phyloP scores from a whole-genome alignment of 2,888 invertebrate species.

The Xestoiulus laeticollis region DNA sequence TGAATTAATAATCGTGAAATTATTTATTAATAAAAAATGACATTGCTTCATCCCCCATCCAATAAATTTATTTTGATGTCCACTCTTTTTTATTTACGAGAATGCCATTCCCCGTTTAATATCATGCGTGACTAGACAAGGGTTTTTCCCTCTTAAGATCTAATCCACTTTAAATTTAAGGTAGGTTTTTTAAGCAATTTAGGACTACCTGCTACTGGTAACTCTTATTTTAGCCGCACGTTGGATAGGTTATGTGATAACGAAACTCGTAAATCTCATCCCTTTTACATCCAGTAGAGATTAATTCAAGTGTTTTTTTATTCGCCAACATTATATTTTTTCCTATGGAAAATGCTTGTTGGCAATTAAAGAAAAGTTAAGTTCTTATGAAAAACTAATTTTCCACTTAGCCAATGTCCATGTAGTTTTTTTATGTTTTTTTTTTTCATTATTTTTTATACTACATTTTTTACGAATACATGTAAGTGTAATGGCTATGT shows the following conservation, averaged over 20 bases:
- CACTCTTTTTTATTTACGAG: background rate
- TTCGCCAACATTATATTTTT: background rate
- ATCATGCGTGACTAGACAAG: slow-evolving; percentile 22
- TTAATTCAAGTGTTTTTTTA: background rate
- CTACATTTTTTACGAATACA: background rate
- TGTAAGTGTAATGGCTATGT: background rate
- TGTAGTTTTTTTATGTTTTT: background rate
- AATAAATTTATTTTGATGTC: slow-evolving; percentile 28
- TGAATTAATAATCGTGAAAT: background rate
- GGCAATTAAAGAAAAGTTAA: slow-evolving; percentile 18
- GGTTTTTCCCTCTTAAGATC: background rate
- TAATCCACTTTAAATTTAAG: slow-evolving; percentile 37
- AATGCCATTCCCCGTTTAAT: slow-evolving; percentile 11
- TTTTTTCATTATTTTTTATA: background rate
- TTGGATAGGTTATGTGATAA: slow-evolving; percentile 4
- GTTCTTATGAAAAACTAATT: slow-evolving; percentile 18
- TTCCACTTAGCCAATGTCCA: slow-evolving; percentile 34
- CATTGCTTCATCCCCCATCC: background rate
- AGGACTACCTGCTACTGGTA: slow-evolving; percentile 29
- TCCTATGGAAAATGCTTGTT: background rate
- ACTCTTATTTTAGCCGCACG: slow-evolving; percentile 15
- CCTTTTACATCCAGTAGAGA: background rate
- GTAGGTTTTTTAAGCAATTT: slow-evolving; percentile 6
- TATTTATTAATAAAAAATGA: slow-evolving; percentile 9
- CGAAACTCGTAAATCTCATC: slow-evolving; percentile 37